phyloP scores from a whole-genome alignment of 2,113 vertebrate species.

The Bos indicus region DNA sequence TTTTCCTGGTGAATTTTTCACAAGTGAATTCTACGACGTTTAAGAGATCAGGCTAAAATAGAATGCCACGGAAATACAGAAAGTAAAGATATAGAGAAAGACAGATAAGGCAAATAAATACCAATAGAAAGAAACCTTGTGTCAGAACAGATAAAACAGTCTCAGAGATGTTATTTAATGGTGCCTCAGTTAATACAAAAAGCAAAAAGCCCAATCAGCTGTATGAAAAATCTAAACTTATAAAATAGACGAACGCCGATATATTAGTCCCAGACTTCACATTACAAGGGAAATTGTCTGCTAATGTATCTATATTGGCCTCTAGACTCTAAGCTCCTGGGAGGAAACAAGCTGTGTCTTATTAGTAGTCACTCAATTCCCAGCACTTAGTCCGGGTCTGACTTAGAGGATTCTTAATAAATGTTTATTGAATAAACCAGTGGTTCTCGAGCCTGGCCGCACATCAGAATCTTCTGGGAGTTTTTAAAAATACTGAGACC shows the following conservation, averaged over 20 bases:
- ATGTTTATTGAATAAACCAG: constrained; percentile 61
- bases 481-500: constrained; percentile 61
- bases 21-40: background rate
- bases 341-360: constrained; percentile 47
- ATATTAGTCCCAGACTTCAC: background rate
- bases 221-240: background rate
- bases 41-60: background rate
- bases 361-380: constrained; percentile 34
- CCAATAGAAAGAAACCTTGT: background rate
- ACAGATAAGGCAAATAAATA: background rate
- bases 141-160: background rate
- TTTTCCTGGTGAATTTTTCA: background rate
- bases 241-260: background rate
- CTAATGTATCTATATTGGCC: background rate
- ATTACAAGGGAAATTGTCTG: constrained; percentile 28
- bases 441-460: constrained; percentile 8
- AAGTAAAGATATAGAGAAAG: background rate
- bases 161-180: background rate
- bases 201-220: background rate
- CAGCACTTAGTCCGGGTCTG: constrained; percentile 17
- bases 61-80: background rate
- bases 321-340: background rate
- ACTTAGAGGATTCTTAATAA: constrained; percentile 51
- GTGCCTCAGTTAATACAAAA: background rate
- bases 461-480: constrained; percentile 55